These are phyloP conservation scores for Noctuana brunneofusca DNA, from an alignment of 2,888 invertebrate species.

Conservation along the genomic window DNA sequence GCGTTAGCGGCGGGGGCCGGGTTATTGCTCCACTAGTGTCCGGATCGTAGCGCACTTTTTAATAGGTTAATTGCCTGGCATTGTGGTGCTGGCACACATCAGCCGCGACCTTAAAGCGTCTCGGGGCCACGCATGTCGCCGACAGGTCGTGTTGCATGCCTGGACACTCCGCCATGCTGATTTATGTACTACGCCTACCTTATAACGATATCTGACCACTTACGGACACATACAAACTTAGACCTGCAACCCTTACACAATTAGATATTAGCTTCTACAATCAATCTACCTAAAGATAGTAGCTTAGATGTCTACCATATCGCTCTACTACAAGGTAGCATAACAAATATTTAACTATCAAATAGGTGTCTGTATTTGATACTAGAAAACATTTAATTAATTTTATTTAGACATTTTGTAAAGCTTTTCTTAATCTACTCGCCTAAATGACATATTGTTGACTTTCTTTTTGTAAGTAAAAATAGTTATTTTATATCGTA, in stretches of 20 bases:
- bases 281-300: too few species aligned
- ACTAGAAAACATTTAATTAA: too few species aligned
- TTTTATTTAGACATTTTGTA: too few species aligned
- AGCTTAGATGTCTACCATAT: too few species aligned
- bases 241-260: too few species aligned
- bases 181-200: not conserved
- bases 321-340: too few species aligned
- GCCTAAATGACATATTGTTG: too few species aligned
- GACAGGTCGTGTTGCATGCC: constrained; percentile 35
- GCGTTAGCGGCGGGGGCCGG: constrained; percentile 59
- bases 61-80: constrained; percentile 81
- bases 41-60: constrained; percentile 69
- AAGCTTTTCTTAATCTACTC: too few species aligned
- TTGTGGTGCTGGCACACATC: constrained; percentile 79
- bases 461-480: not conserved
- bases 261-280: too few species aligned
- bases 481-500: not conserved
- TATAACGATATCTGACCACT: not conserved
- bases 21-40: constrained; percentile 70
- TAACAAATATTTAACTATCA: too few species aligned
- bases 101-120: constrained; percentile 76
- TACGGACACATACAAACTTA: not conserved
- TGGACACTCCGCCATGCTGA: constrained; percentile 16
- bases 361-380: too few species aligned
- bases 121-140: constrained; percentile 72